Percentiles rank a stretch among this genome's conserved stretches.
These are phyloP conservation scores for Agrotis ipsilon DNA, from an alignment of 2,888 invertebrate species.

Conservation along the genomic window DNA sequence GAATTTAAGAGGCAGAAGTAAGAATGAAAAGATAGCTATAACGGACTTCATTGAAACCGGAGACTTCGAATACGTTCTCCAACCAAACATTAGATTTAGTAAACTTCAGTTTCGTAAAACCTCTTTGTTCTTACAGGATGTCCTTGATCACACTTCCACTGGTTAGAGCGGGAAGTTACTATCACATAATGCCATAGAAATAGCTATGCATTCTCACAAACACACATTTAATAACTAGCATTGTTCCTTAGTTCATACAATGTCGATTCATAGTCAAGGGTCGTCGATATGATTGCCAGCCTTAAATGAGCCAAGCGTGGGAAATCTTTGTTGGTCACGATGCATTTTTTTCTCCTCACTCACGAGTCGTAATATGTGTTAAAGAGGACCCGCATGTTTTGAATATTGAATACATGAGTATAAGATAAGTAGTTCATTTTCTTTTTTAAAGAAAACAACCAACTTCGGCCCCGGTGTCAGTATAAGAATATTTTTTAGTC, in stretches of 20 bases:
- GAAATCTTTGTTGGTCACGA: conserved; percentile 71
- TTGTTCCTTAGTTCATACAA: conserved; percentile 76
- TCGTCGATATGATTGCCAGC: conserved; percentile 78
- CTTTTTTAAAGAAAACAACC: too few species aligned
- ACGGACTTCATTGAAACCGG: background rate
- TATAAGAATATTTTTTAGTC: too few species aligned
- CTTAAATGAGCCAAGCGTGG: conserved; percentile 73
- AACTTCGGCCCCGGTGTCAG: too few species aligned
- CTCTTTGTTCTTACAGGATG: conserved; percentile 21
- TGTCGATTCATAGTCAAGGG: conserved; percentile 78
- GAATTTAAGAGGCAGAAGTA: too few species aligned
- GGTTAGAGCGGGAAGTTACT: conserved; percentile 45
- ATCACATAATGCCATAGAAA: conserved; percentile 33
- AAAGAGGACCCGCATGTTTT: conserved; percentile 11
- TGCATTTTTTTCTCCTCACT: conserved; percentile 56
- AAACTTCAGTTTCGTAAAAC: conserved; percentile 2
- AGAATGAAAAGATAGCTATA: too few species aligned
- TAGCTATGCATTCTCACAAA: conserved; percentile 63
- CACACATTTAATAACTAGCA: conserved; percentile 67
- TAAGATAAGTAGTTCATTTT: background rate
- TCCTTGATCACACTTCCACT: conserved; percentile 60
- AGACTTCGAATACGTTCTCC: background rate
- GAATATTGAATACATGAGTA: conserved; percentile 2
- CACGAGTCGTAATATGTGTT: conserved; percentile 3
- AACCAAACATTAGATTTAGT: background rate